These are phyloP conservation scores for Pycnonotus jocosus DNA, from an alignment of 2,113 vertebrate species.

Conservation along the genomic window DNA sequence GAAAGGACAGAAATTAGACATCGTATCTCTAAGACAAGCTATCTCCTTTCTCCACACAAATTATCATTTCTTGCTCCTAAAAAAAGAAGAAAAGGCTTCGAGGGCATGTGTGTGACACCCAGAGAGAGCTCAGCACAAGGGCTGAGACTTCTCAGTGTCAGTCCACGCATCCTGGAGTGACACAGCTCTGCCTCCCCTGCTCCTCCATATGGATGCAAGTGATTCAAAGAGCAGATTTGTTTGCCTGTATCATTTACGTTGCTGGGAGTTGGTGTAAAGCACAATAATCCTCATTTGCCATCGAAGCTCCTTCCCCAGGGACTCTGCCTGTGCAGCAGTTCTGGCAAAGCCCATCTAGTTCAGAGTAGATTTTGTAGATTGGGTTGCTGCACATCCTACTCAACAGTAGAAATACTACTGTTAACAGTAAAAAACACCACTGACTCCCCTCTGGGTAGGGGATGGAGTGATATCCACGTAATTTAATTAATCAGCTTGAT, in stretches of 20 bases:
- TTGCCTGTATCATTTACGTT: not conserved
- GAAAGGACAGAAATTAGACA: not conserved
- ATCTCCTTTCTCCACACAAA: not conserved
- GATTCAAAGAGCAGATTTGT: conserved; percentile 20
- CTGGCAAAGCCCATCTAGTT: not conserved
- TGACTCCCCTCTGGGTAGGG: not conserved
- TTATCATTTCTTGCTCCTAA: not conserved
- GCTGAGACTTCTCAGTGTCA: not conserved
- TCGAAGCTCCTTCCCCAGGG: not conserved
- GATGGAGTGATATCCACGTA: not conserved
- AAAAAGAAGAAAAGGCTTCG: not conserved
- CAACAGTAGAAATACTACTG: not conserved
- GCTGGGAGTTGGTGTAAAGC: conserved; percentile 28
- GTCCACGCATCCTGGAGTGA: not conserved
- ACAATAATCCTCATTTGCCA: conserved; percentile 29
- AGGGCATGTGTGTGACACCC: not conserved
- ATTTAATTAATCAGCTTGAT: not conserved
- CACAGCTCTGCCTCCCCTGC: conserved; percentile 5
- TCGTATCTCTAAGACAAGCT: not conserved
- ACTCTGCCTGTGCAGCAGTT: not conserved
- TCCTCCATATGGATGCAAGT: not conserved
- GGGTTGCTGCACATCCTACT: not conserved
- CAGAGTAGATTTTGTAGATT: not conserved
- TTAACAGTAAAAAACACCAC: not conserved
- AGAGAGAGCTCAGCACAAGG: not conserved